Evolutionary conservation across 1,140 invertebrate species (phyloP).

Genomic region (Lerema accius): DNA sequence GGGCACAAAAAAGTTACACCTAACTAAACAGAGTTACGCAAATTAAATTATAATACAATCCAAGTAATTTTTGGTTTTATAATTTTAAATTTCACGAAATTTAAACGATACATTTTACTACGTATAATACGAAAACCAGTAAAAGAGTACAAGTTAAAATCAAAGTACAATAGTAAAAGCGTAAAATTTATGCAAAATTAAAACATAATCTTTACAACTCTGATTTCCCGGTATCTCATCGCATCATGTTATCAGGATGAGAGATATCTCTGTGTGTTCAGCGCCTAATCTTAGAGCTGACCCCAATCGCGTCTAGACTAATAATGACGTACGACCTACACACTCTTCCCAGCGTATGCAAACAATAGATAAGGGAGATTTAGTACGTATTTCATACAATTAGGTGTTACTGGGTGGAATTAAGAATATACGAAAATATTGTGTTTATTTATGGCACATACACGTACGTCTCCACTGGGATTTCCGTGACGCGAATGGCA

Average conservation of each 20-base stretch:
- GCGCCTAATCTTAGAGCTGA: conserved; percentile 67
- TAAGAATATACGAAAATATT: not conserved
- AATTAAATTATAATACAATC: not conserved
- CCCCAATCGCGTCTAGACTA: conserved; percentile 67
- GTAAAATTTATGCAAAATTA: conserved; percentile 10
- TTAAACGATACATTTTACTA: too few relatives aligned
- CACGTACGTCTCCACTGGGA: too few relatives aligned
- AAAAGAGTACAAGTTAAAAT: too few relatives aligned
- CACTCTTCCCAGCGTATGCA: conserved; percentile 58
- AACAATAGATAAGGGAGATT: conserved; percentile 72
- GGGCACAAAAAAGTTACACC: not conserved
- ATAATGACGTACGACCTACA: conserved; percentile 73
- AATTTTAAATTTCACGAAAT: not conserved
- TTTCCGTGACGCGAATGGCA: too few relatives aligned
- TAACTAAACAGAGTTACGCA: not conserved
- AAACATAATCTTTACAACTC: conserved; percentile 66
- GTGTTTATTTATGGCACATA: too few relatives aligned
- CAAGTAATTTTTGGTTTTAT: not conserved
- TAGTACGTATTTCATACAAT: conserved; percentile 39
- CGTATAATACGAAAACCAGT: too few relatives aligned
- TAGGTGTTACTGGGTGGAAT: conserved; percentile 13
- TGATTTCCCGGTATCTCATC: conserved; percentile 62
- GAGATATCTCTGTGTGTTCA: conserved; percentile 62
- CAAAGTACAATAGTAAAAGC: not conserved
- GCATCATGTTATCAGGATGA: conserved; percentile 57